Evolutionary conservation across 2,797 vertebrate genomes (phyloP).

Genomic region (Adrianichthys oophorus): DNA sequence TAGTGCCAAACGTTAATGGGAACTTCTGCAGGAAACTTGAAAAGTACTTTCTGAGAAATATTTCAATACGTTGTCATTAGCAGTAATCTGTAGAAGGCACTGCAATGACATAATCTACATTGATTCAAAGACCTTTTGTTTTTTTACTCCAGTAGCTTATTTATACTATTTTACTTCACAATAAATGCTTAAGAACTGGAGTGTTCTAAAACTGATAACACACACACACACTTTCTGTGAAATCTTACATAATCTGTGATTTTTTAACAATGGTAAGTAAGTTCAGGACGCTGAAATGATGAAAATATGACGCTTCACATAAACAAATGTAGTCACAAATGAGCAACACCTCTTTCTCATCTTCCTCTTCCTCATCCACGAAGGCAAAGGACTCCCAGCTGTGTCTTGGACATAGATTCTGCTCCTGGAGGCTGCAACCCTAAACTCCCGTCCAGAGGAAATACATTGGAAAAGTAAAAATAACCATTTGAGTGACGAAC

Average conservation of each 20-base stretch:
- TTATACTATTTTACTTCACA: no score
- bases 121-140: not conserved
- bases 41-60: no score
- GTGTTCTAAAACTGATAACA: no score
- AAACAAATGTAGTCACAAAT: not conserved
- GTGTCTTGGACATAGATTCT: conserved; percentile 58
- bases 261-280: not conserved
- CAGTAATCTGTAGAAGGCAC: no score
- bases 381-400: conserved; percentile 88
- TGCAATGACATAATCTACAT: not conserved
- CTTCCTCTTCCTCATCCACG: conserved; percentile 88
- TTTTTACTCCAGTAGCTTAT: not conserved
- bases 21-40: no score
- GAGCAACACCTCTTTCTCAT: conserved; percentile 63
- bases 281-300: not conserved
- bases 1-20: no score
- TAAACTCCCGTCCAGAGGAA: conserved; percentile 26
- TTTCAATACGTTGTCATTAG: no score
- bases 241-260: not conserved
- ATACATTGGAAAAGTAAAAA: not conserved
- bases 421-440: conserved; percentile 65
- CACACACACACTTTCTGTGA: no score
- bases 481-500: not conserved
- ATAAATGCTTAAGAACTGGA: no score
- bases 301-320: not conserved